Conservation (phyloP, 1,140 invertebrate species). For the Delia radicum region DNA sequence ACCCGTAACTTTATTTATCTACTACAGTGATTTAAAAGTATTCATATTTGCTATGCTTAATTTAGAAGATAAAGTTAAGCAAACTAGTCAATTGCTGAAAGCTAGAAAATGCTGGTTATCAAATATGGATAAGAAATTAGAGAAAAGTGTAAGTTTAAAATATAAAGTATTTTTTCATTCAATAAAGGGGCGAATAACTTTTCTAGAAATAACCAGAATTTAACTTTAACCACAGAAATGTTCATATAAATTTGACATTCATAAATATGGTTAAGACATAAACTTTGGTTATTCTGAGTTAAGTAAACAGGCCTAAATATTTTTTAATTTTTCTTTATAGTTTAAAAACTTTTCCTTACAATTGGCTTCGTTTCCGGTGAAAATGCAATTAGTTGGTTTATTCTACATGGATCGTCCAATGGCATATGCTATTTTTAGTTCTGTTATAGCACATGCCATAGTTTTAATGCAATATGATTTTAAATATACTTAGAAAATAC, state of each 20-base stretch:
- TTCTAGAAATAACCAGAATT: too few relatives aligned
- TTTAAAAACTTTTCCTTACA: not conserved
- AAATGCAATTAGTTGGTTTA: not conserved
- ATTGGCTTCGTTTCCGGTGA: not conserved
- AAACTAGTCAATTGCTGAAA: not conserved
- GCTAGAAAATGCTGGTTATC: not conserved
- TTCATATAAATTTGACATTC: too few relatives aligned
- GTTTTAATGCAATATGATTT: constrained; percentile 25
- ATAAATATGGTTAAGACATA: too few relatives aligned
- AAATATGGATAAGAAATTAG: not conserved
- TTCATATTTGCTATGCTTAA: not conserved
- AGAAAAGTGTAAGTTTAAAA: not conserved
- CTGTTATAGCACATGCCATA: not conserved
- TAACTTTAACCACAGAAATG: too few relatives aligned
- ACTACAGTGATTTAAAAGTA: not conserved
- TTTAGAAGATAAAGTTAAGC: not conserved
- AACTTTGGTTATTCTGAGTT: too few relatives aligned
- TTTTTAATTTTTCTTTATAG: not conserved
- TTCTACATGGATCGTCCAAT: not conserved
- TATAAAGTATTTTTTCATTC: too few relatives aligned
- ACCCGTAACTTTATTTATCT: not conserved
- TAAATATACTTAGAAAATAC: not conserved
- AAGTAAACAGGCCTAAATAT: not conserved
- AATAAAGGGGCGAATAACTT: too few relatives aligned
- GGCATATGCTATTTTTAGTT: not conserved